These are phyloP conservation scores for Nomada ruficornis DNA, from an alignment of 2,888 invertebrate species.

Conservation along the genomic window DNA sequence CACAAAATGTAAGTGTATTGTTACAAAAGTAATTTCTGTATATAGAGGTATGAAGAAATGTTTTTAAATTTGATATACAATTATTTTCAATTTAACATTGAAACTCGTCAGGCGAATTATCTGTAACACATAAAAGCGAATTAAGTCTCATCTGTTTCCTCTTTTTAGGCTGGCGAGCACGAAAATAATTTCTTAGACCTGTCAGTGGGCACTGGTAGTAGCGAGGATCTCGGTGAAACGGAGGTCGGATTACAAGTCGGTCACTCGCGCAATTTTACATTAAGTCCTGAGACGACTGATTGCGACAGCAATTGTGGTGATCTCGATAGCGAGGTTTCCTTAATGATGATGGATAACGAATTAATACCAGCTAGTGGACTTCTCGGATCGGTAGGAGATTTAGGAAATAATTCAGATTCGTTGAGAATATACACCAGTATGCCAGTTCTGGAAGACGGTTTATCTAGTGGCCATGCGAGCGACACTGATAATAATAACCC, in stretches of 20 bases:
- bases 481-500: slow-evolving; percentile 96
- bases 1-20: slow-evolving; percentile 76
- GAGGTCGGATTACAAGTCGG: slow-evolving; percentile 88
- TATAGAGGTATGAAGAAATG: too few relatives aligned
- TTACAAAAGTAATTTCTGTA: neutral
- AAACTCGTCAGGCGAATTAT: neutral
- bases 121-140: neutral
- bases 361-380: slow-evolving; percentile 82
- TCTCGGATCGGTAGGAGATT: slow-evolving; percentile 85
- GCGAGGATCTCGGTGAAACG: slow-evolving; percentile 88
- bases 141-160: slow-evolving; percentile 20
- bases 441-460: slow-evolving; percentile 97
- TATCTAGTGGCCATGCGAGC: slow-evolving; percentile 97
- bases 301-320: slow-evolving; percentile 95
- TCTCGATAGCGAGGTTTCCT: slow-evolving; percentile 93
- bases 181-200: slow-evolving; percentile 87
- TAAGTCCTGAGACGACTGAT: slow-evolving; percentile 96
- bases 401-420: slow-evolving; percentile 88
- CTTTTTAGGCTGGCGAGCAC: slow-evolving; percentile 85
- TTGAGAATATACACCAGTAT: slow-evolving; percentile 90
- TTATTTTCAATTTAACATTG: neutral
- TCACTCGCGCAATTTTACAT: slow-evolving; percentile 93
- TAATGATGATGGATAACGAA: slow-evolving; percentile 90
- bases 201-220: slow-evolving; percentile 87
- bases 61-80: neutral